Conservation (phyloP, 1,140 invertebrate genomes). For the Sesamia nonagrioides region DNA sequence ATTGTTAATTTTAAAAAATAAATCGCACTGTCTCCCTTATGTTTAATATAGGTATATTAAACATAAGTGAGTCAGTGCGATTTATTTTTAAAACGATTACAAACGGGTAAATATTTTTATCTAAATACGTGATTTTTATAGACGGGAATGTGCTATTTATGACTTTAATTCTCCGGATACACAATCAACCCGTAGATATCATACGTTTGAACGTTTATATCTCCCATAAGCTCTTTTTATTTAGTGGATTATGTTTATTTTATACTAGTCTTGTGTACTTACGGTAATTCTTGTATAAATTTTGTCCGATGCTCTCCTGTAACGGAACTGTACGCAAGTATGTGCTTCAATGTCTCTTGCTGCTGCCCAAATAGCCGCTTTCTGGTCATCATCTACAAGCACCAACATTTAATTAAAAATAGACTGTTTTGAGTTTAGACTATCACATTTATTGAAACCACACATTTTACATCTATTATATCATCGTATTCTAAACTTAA, state of each 20-base stretch:
- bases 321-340: constrained; percentile 83
- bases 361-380: constrained; percentile 72
- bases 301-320: constrained; percentile 70
- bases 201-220: neutral
- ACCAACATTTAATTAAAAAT: neutral
- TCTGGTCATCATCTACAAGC: constrained; percentile 68
- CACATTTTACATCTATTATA: no score
- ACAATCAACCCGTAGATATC: no score
- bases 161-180: neutral
- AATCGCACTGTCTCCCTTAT: no score
- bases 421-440: no score
- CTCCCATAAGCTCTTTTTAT: neutral
- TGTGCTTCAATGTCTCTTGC: constrained; percentile 76
- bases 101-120: no score
- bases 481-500: no score
- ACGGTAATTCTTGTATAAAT: constrained; percentile 77
- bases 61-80: no score
- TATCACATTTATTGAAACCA: no score
- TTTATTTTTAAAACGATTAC: no score
- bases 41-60: no score
- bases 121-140: constrained; percentile 7
- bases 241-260: neutral
- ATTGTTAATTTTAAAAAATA: no score
- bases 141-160: neutral
- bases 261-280: constrained; percentile 56